Evolutionary conservation across 1,140 invertebrate species (phyloP), one percentile per base, ranked within the genome.

Genomic region (Aphidius gifuensis): DNA sequence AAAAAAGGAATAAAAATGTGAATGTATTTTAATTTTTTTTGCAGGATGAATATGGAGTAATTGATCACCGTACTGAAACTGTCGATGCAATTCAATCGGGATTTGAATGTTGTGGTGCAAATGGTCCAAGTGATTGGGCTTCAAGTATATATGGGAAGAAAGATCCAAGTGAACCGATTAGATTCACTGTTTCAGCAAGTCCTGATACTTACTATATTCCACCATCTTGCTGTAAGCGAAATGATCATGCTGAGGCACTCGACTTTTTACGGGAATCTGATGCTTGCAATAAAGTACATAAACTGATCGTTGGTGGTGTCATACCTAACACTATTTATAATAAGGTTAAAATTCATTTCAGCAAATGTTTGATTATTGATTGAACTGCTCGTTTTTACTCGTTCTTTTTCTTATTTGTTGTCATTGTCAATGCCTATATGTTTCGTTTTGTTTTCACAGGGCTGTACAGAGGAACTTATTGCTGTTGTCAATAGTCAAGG

Each of bases 71-170:
- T 7, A 89, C 86, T 6, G 76, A 82, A 40, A 84, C 86, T n/a
- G 87, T 91, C 66, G 89, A 92, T 76, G 76, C 84, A 32, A 85
- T 91, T 66, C 90, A 92, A 74, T 76, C 84, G 5, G 72, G 86
- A 82, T 76, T 91, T 32, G 75, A 85, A 62, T 92, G 90, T 70
- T 92, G 90, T 71, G 90, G 90, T 21, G 87, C 87, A 7, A 84
- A 83, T 66, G 85, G 86, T 56, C 88, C 88, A 32, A 74, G 75
- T 0, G 90, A 92, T 77, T 92, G 90, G 89, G 82, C 84, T 59
- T 82, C 84, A 5, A 88, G 85, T 64, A 84, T 82, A 68, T 89
- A 83, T 66, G 85, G 83, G 49, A 80, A 80, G 53, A 71, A 67
- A 45, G 72, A 75, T 48, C 64, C 64, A 0, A 68, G 67, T 39